Evolutionary conservation across 2,113 vertebrate genomes (phyloP), one percentile per base, ranked within the genome.

Genomic region (Fregetta grallaria): DNA sequence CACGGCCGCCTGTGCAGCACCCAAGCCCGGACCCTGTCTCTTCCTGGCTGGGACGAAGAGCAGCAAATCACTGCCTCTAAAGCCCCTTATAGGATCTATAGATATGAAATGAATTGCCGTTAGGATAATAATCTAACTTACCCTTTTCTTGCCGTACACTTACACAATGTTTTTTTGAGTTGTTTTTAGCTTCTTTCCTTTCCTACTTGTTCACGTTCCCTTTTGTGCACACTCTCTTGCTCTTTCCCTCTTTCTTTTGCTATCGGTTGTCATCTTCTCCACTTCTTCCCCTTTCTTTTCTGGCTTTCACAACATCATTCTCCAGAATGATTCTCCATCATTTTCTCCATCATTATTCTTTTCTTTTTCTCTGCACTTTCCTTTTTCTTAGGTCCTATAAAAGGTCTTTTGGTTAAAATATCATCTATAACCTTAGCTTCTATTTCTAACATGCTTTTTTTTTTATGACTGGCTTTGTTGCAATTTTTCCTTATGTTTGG

Each of bases 1-100:
- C 1, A 1, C 1, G 6, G 26, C 36, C 0, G 0, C 6, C 17
- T 42, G 45, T 4, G 2, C 17, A 58, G 11, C 13, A 34, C 26
- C 36, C 25, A 9, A 21, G 30, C 30, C 25, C 53, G 50, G 10
- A 29, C 3, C 5, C 0, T 0, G 14, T 52, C 17, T 52, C 10
- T 30, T 80, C 20, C 38, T 50, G 11, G 5, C 30, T 73, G 19
- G 22, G 50, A 9, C 3, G 2, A 52, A 52, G 36, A 56, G 50
- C 20, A 82, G 30, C 9, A 59, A 15, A 18, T 23, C 25, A 16
- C 12, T 65, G 34, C 8, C 20, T 6, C 32, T 52, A 44, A 61
- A 50, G 4, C 6, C 16, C 8, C 10, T 3, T 66, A 4, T 3
- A 70, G 47, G 13, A 42, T n/a, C 10, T n/a, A 4, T 4, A 59